Base-by-base conservation (phyloP, 2,888 invertebrate genomes). In the Archips crataeganus region DNA sequence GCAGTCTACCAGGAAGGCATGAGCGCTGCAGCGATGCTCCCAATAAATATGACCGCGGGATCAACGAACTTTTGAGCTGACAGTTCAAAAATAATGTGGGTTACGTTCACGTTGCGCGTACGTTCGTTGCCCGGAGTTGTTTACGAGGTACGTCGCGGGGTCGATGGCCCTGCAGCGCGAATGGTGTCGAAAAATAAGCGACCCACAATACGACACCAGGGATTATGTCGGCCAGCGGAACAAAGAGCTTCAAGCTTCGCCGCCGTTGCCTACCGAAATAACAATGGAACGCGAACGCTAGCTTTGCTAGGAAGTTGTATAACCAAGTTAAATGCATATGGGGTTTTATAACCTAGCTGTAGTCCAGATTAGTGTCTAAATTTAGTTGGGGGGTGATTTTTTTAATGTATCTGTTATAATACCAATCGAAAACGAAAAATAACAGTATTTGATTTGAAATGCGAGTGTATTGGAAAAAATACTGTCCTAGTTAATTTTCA, bases 41-140 rank as follows among this genome's bases (percentile, higher is more conserved):
- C 91, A 90, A 91, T 93, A 93, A 92, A 92, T 90, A 89, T 87
- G 87, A 89, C 88, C 87, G 87, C 82, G 90, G 86, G 94, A 87
- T 90, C 94, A 91, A 90, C 88, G 94, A 93, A 92, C 94, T 89
- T 88, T 87, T 83, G 84, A 90, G 92, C 93, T 92, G 93, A 93
- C 94, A 93, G 92, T 91, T 93, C 92, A 93, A 94, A 94, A 93
- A 92, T 93, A 90, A 94, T 93, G 93, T 94, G 88, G 94, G 94
- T 93, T 94, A 94, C 93, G 94, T 90, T 94, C 93, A 91, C 90
- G 93, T 92, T 87, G 92, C 92, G 92, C 89, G 92, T 93, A 92
- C 92, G 91, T 90, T 91, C 87, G 89, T 88, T 89, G 92, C 88
- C 93, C 93, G 93, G 93, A 92, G 93, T 90, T 93, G 90, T 91